Base-by-base conservation (phyloP, 2,888 invertebrate species). In the Cosmopolites sordidus region DNA sequence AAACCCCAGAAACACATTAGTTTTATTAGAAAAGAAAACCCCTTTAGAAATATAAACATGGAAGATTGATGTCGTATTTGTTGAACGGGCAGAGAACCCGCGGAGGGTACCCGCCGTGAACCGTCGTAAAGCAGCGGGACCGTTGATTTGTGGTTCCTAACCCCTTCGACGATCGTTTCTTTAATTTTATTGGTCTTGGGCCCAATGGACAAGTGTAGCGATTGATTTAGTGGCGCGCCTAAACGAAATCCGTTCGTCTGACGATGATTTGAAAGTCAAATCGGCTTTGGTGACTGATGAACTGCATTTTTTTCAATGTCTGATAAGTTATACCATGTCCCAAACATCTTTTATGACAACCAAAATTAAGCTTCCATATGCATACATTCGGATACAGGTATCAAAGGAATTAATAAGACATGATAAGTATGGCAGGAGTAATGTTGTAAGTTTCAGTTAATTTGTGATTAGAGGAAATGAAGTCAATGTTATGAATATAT, bases 11-110 rank as follows among this genome's bases (percentile, higher is more conserved):
- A 58, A 58, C 51, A 54, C 48, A 58, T 54, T 58, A 57, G 50
- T 54, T 54, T 48, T 55, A 58, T 58, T 55, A 47, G 54, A 40
- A 45, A 49, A 45, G 16, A 43, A 42, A 16, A 14, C 29, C 27
- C 45, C 30, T 45, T 39, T 33, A 48, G 33, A 54, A 48, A 52
- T 58, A 58, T 54, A 58, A 58, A 58, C 58, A 58, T 55, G 48
- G 52, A 52, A 54, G 58, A 58, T 58, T 58, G 55, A 58, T 58
- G 55, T 17, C 42, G 48, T 58, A 51, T 58, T 54, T 58, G 48
- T 54, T 43, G 48, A 49, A 37, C 46, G 37, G 44, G 47, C 46
- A 46, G 55, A 55, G 51, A 54, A 39, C 54, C 58, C 37, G 43
- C 51, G 17, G 15, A 51, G 30, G 58, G 29, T 51, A 33, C 58